These are phyloP conservation scores for Catotricha subobsoleta DNA, from an alignment of 2,888 invertebrate species.

Conservation along the genomic window DNA sequence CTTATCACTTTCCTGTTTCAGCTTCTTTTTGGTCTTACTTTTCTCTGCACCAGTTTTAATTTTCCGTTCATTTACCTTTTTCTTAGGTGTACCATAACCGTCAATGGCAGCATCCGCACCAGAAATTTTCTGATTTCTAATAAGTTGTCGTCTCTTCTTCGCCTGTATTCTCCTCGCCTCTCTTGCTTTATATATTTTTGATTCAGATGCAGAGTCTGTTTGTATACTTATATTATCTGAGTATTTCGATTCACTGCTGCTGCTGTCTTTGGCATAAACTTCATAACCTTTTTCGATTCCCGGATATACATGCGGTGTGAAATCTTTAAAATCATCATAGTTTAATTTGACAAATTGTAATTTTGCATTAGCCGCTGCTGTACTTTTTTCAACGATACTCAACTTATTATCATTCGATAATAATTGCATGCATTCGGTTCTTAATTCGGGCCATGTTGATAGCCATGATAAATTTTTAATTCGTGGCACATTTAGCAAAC, in stretches of 20 bases:
- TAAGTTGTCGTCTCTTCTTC: background rate
- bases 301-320: slow-evolving; percentile 24
- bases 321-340: slow-evolving; percentile 39
- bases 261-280: slow-evolving; percentile 2
- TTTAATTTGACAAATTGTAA: slow-evolving; percentile 44
- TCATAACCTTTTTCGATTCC: slow-evolving; percentile 17
- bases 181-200: background rate
- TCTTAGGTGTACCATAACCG: no score
- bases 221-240: background rate
- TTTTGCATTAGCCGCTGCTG: slow-evolving; percentile 12
- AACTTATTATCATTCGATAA: slow-evolving; percentile 29
- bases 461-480: slow-evolving; percentile 42
- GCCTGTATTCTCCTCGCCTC: background rate
- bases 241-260: background rate
- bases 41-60: background rate
- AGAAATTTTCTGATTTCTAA: background rate
- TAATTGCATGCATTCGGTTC: slow-evolving; percentile 31
- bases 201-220: slow-evolving; percentile 1
- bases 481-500: slow-evolving; percentile 38
- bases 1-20: background rate
- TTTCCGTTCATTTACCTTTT: background rate
- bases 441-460: slow-evolving; percentile 36
- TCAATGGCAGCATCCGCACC: background rate
- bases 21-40: background rate
- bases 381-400: slow-evolving; percentile 9